Evolutionary conservation across 2,888 invertebrate species (phyloP).

Genomic region (Acrobasis suavella): DNA sequence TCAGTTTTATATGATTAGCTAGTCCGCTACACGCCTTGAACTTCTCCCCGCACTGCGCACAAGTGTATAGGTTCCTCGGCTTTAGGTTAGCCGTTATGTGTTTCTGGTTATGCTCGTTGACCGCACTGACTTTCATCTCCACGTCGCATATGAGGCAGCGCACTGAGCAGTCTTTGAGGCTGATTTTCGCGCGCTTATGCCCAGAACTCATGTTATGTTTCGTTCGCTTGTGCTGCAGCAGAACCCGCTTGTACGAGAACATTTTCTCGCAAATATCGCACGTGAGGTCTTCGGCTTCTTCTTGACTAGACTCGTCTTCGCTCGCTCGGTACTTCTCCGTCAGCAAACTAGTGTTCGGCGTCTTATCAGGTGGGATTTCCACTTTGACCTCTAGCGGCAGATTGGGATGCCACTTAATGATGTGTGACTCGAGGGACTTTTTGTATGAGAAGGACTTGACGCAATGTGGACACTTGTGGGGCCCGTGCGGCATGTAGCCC

Average conservation of each 20-base stretch:
- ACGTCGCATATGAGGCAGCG: conserved; percentile 73
- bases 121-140: conserved; percentile 69
- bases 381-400: conserved; percentile 48
- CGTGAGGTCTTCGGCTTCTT: conserved; percentile 68
- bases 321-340: conserved; percentile 48
- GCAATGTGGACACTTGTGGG: conserved; percentile 57
- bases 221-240: conserved; percentile 69
- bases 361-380: conserved; percentile 53
- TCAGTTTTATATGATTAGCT: conserved; percentile 71
- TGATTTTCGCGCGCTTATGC: conserved; percentile 66
- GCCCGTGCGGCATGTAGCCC: conserved; percentile 39
- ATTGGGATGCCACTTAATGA: conserved; percentile 44
- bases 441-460: conserved; percentile 69
- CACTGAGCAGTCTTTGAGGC: conserved; percentile 69
- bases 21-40: conserved; percentile 70
- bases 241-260: conserved; percentile 69
- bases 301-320: conserved; percentile 68
- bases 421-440: conserved; percentile 57
- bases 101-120: conserved; percentile 72
- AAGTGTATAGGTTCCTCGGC: conserved; percentile 73
- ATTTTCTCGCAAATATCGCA: conserved; percentile 77
- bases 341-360: conserved; percentile 42
- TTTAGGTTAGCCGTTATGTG: conserved; percentile 67
- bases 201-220: conserved; percentile 75
- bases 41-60: conserved; percentile 64